Evolutionary conservation across 2,888 invertebrate genomes (phyloP), one percentile per base, ranked within the genome.

Genomic region (Cheilosia vulpina): DNA sequence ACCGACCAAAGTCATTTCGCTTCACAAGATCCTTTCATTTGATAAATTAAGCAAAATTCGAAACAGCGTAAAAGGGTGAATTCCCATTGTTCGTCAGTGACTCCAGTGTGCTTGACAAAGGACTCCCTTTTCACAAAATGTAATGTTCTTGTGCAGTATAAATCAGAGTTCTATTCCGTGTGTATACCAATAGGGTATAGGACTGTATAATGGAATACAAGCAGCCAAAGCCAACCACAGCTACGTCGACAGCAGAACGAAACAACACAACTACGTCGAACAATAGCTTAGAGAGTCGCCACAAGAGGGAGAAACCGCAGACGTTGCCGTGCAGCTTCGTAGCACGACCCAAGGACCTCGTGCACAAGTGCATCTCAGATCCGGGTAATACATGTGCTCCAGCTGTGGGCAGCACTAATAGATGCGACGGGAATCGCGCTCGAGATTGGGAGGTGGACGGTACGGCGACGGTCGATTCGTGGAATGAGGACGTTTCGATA

Each of bases 351-450:
- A 95, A 95, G 90, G 95, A 95, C 92, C 92, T 94, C 89, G 94
- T 95, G 88, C 95, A 95, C 89, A 95, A 95, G 92, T 95, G 95
- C 90, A 94, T 94, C 89, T 95, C 95, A 89, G 95, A 95, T 91
- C 95, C 95, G 77, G 94, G 94, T 11, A 80, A 85, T 76, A 66
- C 81, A 41, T 81, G 76, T 71, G 27, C 66, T 62, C 75, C 45
- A 45, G 47, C 17, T 15, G 76, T 58, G 24, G 55, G 55, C 53
- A 57, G 43, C 43, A 58, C 50, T 65, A 73, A 75, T 71, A 38
- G 73, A 27, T 57, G 68, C 43, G 79, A 79, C 57, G 68, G 57
- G 5, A 77, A 72, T 71, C 57, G 79, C 17, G 53, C 24, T 27
- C 34, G 66, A 57, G 76, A 85, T 53, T 72, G 76, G 76, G 85